Conservation (phyloP, 2,888 invertebrate genomes). For the Capitulum mitella region DNA sequence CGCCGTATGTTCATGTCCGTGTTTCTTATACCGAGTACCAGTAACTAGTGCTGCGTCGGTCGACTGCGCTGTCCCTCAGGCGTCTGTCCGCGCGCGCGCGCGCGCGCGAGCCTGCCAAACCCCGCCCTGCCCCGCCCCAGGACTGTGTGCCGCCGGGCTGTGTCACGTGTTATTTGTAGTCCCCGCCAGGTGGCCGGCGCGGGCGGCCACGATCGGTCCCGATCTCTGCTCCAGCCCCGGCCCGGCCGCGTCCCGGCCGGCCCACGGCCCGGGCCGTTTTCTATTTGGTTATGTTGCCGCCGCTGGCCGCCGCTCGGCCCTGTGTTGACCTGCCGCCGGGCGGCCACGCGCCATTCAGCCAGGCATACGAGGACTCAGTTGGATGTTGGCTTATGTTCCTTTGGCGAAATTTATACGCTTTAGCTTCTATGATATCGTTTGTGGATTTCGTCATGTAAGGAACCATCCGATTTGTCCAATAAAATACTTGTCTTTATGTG, state of each 20-base stretch:
- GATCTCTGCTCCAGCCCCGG: neutral
- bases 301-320: neutral
- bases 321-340: neutral
- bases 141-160: conserved; percentile 26
- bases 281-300: neutral
- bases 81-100: conserved; percentile 28
- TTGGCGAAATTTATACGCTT: conserved; percentile 36
- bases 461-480: conserved; percentile 44
- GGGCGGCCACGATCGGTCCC: neutral
- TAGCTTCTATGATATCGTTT: conserved; percentile 41
- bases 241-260: too few relatives aligned
- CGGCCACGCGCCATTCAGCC: conserved; percentile 5
- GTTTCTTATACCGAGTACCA: conserved; percentile 21
- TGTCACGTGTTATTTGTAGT: conserved; percentile 19
- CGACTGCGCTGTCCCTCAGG: neutral
- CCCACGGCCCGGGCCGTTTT: neutral
- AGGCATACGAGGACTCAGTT: neutral
- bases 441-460: conserved; percentile 41
- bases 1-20: conserved; percentile 33
- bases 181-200: neutral
- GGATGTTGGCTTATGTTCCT: neutral
- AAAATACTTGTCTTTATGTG: conserved; percentile 45
- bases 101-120: conserved; percentile 29
- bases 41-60: neutral
- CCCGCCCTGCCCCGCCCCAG: neutral